Base-by-base conservation (phyloP, 2,888 invertebrate genomes). In the Netelia inedita region DNA sequence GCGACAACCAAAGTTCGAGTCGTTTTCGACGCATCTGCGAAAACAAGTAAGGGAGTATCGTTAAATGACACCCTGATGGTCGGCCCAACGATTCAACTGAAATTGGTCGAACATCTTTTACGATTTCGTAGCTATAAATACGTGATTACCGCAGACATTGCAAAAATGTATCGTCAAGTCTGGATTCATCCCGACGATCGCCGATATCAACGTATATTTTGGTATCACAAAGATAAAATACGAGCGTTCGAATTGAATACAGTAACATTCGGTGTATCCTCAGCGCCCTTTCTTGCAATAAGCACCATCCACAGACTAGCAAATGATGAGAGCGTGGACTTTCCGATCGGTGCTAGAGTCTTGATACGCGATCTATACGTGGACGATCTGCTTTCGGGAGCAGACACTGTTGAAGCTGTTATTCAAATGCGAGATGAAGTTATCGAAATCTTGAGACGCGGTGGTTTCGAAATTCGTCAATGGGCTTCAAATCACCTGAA, bases 391-490 rank as follows among this genome's bases (percentile, higher is more conserved):
- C 46, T 86, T 2, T 80, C 87, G 0, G 89, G 88, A n/a, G 83
- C 79, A 0, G 82, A 88, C 23, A 65, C 81, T 0, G 16, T 85
- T 21, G 82, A 84, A 88, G 19, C 87, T 23, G 59, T 59, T 3
- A 28, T 91, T 19, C 83, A 83, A 61, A 71, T 85, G 69, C 81
- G 86, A n/a, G 83, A 88, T n/a, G 85, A 89, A 59, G 69, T 89
- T 6, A 88, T 28, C 3, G 19, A 79, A 6, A 35, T 91, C 9
- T 53, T 91, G 28, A 82, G 66, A 41, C 82, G 78, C 9, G 91
- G 89, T 1, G 91, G 91, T 0, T 92, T 93, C 76, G 65, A 87
- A 1, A 72, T 92, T 2, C 88, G 91, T 16, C 90, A 92, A 73
- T 88, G 86, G 87, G 73, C 86, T 1, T 86, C 87, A 1, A 87